Percentiles rank a stretch among this genome's conserved stretches.
These are phyloP conservation scores for Cabera pusaria DNA, from an alignment of 2,888 invertebrate species.

Conservation along the genomic window DNA sequence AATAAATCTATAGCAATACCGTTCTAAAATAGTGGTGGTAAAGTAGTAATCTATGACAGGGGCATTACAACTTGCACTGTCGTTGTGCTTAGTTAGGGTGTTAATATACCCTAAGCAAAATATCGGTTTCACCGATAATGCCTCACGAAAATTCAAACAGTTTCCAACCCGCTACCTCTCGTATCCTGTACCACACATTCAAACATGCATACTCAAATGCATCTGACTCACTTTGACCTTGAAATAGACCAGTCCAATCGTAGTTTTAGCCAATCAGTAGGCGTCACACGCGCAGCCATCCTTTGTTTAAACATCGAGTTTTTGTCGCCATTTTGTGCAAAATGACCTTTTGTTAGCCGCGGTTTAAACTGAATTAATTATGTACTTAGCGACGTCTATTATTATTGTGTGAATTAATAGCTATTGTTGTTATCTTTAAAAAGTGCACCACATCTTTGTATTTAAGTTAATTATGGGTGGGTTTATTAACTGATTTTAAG, in stretches of 20 bases:
- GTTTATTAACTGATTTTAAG: slow-evolving; percentile 5
- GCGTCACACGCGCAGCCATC: slow-evolving; percentile 56
- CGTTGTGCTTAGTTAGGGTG: too few species aligned
- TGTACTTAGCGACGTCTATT: slow-evolving; percentile 8
- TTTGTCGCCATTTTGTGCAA: slow-evolving; percentile 54
- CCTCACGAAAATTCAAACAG: too few species aligned
- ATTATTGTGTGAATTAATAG: slow-evolving; percentile 10
- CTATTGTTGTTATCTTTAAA: slow-evolving; percentile 14
- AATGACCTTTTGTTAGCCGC: slow-evolving; percentile 43
- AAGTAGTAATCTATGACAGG: too few species aligned
- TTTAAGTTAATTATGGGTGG: too few species aligned
- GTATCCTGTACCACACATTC: slow-evolving; percentile 33
- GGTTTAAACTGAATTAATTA: slow-evolving; percentile 18
- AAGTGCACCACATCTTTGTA: slow-evolving; percentile 15
- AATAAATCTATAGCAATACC: too few species aligned
- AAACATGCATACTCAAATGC: slow-evolving; percentile 62
- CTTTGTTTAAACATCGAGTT: slow-evolving; percentile 63
- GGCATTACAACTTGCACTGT: too few species aligned
- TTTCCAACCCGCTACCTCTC: slow-evolving; percentile 37
- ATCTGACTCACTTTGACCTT: slow-evolving; percentile 73
- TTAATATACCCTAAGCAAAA: too few species aligned
- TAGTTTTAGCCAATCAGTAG: slow-evolving; percentile 77
- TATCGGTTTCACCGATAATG: too few species aligned
- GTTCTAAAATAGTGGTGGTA: too few species aligned
- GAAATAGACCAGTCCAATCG: slow-evolving; percentile 75